phyloP scores from a whole-genome alignment of 1,140 invertebrate genomes.

The Drosophila nasuta region DNA sequence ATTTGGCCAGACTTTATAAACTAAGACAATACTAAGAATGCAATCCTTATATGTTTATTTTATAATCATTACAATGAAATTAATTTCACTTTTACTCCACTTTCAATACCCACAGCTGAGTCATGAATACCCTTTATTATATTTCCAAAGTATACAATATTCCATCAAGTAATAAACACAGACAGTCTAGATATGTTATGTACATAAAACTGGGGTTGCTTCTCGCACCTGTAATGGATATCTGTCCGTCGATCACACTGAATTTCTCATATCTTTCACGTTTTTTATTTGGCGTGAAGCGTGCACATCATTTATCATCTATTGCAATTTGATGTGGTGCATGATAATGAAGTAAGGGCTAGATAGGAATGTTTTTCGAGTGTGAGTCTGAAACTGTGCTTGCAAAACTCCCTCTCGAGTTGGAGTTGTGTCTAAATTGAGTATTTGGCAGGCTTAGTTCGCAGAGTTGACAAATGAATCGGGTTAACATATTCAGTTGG shows the following conservation, averaged over 20 bases:
- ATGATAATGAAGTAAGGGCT: constrained; percentile 38
- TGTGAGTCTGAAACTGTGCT: background rate
- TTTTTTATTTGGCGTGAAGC: constrained; percentile 3
- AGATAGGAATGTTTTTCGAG: background rate
- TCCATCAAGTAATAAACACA: background rate
- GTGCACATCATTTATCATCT: constrained; percentile 74
- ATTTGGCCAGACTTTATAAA: background rate
- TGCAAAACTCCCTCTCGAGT: background rate
- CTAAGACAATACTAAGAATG: background rate
- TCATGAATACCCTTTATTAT: too few species aligned
- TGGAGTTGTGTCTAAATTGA: constrained; percentile 2
- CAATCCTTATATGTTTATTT: too few species aligned
- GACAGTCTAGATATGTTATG: background rate
- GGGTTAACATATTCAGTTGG: background rate
- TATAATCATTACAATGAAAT: too few species aligned
- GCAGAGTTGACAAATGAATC: constrained; percentile 35
- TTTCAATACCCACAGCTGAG: too few species aligned
- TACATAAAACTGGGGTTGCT: background rate
- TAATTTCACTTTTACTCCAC: too few species aligned
- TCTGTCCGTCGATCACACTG: background rate
- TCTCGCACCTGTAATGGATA: constrained; percentile 7
- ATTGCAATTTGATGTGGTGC: constrained; percentile 71
- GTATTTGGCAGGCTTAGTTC: constrained; percentile 5
- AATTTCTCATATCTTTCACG: background rate
- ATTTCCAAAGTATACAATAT: background rate